Base-by-base conservation (phyloP, 2,797 vertebrate species). In the Jordanella pulchra region DNA sequence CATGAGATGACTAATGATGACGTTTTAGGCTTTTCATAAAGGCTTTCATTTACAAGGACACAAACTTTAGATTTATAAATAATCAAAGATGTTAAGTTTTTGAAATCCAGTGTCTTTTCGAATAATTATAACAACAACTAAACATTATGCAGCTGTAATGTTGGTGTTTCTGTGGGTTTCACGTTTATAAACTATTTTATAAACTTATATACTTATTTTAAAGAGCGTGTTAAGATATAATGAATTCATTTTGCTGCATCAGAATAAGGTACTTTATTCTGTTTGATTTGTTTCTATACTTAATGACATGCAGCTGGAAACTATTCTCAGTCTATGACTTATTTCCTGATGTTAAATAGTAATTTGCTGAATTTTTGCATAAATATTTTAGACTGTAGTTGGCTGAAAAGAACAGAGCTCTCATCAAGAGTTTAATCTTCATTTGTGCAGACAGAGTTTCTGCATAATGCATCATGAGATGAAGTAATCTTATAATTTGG, bases 31-130 rank as follows among this genome's bases (percentile, higher is more conserved):
- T 21, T 61, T 61, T 61, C 14, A 61, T 61, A 12, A 60, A 35
- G 18, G 35, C 35, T 42, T 63, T 63, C 23, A 44, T 64, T 44
- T 25, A 25, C 60, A 64, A 64, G 60, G 60, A 64, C 60, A 42
- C 35, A 61, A 42, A 61, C 23, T 21, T 23, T 21, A 60, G 3
- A 61, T 5, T 1, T 23, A 60, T 32, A 60, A 5, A 23, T 21
- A 56, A 56, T 13, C 28, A 30, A 61, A 61, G 5, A 39, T 39
- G n/a, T 39, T 5, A 39, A 39, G 35, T 39, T 39, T 39, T 39
- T 39, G 35, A 39, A 39, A 39, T 39, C 9, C 35, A 35, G 13
- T 35, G 10, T 30, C 28, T 9, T 15, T 32, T 58, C 7, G 27
- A 2, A 54, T 12, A 58, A 18, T 23, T 13, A 23, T n/a, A 30